Base-by-base conservation (phyloP, 2,797 vertebrate species). In the Acanthiza pusilla region DNA sequence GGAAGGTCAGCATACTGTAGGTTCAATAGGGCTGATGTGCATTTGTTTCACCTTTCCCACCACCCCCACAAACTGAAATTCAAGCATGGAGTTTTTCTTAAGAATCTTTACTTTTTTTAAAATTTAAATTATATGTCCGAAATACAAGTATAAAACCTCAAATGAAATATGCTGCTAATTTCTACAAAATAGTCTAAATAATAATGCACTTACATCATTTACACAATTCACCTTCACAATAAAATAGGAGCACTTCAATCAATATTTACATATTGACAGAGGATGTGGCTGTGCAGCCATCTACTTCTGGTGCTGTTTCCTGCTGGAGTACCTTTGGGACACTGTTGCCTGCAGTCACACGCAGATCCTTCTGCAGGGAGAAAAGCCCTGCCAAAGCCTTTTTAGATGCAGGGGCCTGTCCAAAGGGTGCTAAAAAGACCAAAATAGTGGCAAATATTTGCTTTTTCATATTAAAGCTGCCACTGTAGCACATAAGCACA, bases 251-350 rank as follows among this genome's bases (percentile, higher is more conserved):
- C 71, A 29, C 71, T 93, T 76, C 70, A 42, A 86, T 95, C 93
- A 42, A 43, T 96, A 98, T 98, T 98, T 98, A 98, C 98, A 98
- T 97, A 98, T 98, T 80, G 95, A 95, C 93, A 96, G 67, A 90
- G 32, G 86, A 79, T 17, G 17, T 2, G 2, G 72, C 71, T 5
- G 2, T 34, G 79, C 85, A 93, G 91, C 82, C 47, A 45, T 61
- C 79, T n/a, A 43, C 48, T 67, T 62, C 55, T 83, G 54, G 34
- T 47, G 38, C 55, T 5, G 12, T 38, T 29, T 93, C 76, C 87
- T 91, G 55, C 77, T 36, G 29, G 42, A 80, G 20, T 11, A 85
- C 29, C 72, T 54, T 67, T 3, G 2, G 50, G 30, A 77, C 11
- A 60, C 62, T 5, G 0, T 63, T 65, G 27, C 60, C 85, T 53